Conservation (phyloP, 2,113 vertebrate species). For the Channa argus region DNA sequence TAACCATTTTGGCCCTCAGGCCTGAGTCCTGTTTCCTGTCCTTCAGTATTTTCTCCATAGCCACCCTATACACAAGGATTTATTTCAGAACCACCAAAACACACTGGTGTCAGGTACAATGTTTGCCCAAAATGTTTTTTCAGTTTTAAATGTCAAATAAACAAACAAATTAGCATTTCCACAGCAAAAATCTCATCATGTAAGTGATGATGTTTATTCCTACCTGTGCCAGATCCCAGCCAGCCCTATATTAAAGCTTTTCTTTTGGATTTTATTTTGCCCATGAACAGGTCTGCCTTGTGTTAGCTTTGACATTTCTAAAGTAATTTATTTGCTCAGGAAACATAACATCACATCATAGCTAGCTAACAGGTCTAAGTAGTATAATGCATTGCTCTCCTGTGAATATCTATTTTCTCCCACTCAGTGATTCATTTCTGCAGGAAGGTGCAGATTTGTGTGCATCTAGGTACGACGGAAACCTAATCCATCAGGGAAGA, state of each 20-base stretch:
- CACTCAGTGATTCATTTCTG: constrained; percentile 60
- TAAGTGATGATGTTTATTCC: background rate
- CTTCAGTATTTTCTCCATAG: background rate
- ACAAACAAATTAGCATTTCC: constrained; percentile 3
- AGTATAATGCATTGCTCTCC: constrained; percentile 68
- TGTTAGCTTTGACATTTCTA: constrained; percentile 21
- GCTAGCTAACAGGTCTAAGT: constrained; percentile 50
- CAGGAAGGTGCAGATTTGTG: constrained; percentile 71
- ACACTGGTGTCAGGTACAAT: background rate
- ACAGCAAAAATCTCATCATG: background rate
- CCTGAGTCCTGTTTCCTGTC: too few relatives aligned
- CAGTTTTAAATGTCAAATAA: too few relatives aligned
- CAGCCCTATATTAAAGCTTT: background rate
- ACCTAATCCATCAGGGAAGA: constrained; percentile 74
- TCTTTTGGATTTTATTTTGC: constrained; percentile 18
- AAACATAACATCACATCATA: constrained; percentile 55
- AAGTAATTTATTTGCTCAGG: constrained; percentile 44
- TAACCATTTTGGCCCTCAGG: background rate
- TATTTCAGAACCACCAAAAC: background rate
- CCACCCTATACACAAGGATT: background rate
- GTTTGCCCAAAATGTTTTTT: too few relatives aligned
- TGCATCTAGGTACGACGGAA: constrained; percentile 69
- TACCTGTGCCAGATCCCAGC: constrained; percentile 30
- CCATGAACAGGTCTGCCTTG: constrained; percentile 36
- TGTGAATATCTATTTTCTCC: constrained; percentile 61